phyloP scores from a whole-genome alignment of 2,113 vertebrate genomes.

The Labrus mixtus region DNA sequence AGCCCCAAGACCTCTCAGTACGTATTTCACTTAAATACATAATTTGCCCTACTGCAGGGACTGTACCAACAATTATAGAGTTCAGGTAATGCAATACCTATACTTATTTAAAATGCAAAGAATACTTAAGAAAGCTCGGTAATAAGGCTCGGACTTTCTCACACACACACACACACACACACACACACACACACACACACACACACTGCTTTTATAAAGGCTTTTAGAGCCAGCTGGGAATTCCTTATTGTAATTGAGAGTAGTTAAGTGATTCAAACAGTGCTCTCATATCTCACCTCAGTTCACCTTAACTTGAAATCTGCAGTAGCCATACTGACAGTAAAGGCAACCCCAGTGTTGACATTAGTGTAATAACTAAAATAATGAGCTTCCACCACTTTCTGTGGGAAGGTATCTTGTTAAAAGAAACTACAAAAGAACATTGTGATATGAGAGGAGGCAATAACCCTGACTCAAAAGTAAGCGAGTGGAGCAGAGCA shows the following conservation, averaged over 20 bases:
- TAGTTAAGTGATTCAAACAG: neutral
- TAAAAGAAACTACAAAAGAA: neutral
- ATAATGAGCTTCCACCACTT: neutral
- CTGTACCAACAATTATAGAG: neutral
- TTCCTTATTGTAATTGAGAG: neutral
- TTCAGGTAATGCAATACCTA: neutral
- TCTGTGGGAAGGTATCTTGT: neutral
- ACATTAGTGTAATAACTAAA: neutral
- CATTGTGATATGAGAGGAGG: neutral
- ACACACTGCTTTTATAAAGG: neutral
- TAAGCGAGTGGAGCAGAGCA: neutral
- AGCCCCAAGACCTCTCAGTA: neutral
- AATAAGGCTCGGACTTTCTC: neutral
- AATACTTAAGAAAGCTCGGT: neutral
- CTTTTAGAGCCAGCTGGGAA: neutral
- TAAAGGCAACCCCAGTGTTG: neutral
- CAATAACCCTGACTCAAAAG: neutral
- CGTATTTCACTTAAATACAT: neutral
- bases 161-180: too few species aligned
- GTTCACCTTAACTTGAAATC: neutral
- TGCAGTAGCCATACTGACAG: neutral
- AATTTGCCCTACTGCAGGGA: neutral
- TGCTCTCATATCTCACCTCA: neutral
- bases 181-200: too few species aligned
- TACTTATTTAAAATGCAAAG: neutral